Evolutionary conservation across 1,140 invertebrate species (phyloP).

Genomic region (Nomia melanderi): DNA sequence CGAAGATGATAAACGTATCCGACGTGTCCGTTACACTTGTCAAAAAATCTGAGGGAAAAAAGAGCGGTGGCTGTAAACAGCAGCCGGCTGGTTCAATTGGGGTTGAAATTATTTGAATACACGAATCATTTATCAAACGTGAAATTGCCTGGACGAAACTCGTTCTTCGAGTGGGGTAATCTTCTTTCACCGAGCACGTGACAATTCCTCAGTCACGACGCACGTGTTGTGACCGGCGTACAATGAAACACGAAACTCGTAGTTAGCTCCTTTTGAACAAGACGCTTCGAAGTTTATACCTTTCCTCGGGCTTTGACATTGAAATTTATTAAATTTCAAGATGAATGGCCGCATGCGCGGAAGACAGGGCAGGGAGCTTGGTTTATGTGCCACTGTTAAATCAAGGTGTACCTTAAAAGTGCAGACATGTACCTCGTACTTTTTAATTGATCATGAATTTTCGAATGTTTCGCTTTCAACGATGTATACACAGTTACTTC

Average conservation of each 20-base stretch:
- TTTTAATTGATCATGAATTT: no score
- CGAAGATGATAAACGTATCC: not conserved
- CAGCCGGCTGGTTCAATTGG: slow-evolving; percentile 68
- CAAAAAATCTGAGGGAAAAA: slow-evolving; percentile 65
- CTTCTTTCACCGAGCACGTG: slow-evolving; percentile 39
- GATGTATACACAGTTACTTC: no score
- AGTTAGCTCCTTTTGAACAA: not conserved
- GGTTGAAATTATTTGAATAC: slow-evolving; percentile 80
- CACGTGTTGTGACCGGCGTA: slow-evolving; percentile 17
- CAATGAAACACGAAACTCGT: slow-evolving; percentile 31
- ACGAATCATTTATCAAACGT: slow-evolving; percentile 76
- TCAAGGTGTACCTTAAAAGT: no score
- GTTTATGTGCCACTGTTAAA: no score
- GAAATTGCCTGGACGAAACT: slow-evolving; percentile 73
- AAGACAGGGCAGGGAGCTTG: no score
- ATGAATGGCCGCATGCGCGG: no score
- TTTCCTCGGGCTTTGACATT: no score
- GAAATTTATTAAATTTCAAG: no score
- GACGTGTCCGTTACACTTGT: slow-evolving; percentile 70
- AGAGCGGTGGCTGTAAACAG: slow-evolving; percentile 34
- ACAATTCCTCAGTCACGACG: slow-evolving; percentile 40
- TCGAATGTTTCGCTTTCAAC: no score
- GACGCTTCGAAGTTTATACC: no score
- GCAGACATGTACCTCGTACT: no score
- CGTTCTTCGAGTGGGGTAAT: slow-evolving; percentile 75